Evolutionary conservation across 2,888 invertebrate species (phyloP).

Genomic region (Netelia virgata): DNA sequence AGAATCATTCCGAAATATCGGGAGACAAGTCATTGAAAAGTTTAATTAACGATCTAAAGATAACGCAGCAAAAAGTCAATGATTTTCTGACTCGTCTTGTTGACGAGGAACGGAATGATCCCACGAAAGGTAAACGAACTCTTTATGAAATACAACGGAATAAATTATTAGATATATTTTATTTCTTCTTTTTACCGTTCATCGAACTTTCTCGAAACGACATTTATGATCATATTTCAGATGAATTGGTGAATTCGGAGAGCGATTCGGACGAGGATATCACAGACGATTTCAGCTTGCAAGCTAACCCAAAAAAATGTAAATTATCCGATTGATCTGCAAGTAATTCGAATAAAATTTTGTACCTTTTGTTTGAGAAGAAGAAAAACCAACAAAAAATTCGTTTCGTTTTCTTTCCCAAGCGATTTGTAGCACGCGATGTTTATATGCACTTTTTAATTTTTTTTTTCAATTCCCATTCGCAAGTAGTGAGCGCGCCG

Average conservation of each 20-base stretch:
- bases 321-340: slow-evolving; percentile 71
- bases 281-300: slow-evolving; percentile 63
- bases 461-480: slow-evolving; percentile 24
- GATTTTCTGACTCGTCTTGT: slow-evolving; percentile 78
- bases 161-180: slow-evolving; percentile 36
- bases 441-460: neutral
- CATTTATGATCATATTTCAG: slow-evolving; percentile 67
- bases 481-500: slow-evolving; percentile 34
- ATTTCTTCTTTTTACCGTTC: slow-evolving; percentile 38
- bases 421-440: neutral
- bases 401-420: slow-evolving; percentile 13
- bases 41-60: slow-evolving; percentile 74
- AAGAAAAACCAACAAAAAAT: slow-evolving; percentile 5
- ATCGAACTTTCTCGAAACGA: slow-evolving; percentile 31
- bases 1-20: slow-evolving; percentile 41
- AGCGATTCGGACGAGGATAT: slow-evolving; percentile 72
- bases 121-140: slow-evolving; percentile 67
- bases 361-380: neutral
- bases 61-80: slow-evolving; percentile 77
- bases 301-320: slow-evolving; percentile 78
- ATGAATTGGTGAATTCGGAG: slow-evolving; percentile 69
- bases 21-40: slow-evolving; percentile 65
- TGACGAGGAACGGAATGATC: slow-evolving; percentile 56
- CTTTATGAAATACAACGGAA: slow-evolving; percentile 28
- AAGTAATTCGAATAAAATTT: slow-evolving; percentile 39